Percentiles rank a stretch among this genome's conserved stretches.
Conservation (phyloP, 2,888 invertebrate species). For the Drosophila peninsularis region DNA sequence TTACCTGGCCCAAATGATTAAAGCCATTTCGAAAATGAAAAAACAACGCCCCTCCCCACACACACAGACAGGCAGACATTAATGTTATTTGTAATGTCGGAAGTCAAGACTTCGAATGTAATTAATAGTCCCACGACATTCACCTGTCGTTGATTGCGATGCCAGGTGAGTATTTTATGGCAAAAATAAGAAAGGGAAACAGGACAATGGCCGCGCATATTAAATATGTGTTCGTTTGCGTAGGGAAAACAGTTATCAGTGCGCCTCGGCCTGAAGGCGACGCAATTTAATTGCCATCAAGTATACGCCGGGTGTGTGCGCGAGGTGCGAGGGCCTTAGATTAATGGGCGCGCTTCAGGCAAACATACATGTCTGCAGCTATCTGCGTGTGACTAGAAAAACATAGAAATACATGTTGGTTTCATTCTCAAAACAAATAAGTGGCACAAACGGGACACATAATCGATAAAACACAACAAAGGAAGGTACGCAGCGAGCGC, state of each 20-base stretch:
- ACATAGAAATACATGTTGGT: constrained; percentile 11
- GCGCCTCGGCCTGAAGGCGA: neutral
- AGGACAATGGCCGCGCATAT: constrained; percentile 6
- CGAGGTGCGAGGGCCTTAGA: constrained; percentile 5
- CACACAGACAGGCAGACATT: neutral
- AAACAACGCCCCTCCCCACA: neutral
- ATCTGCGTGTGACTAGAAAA: neutral
- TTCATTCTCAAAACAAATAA: constrained; percentile 39
- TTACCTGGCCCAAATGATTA: neutral
- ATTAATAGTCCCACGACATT: constrained; percentile 48
- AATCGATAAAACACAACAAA: constrained; percentile 60
- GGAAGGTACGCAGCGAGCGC: neutral
- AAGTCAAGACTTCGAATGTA: constrained; percentile 11
- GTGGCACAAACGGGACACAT: constrained; percentile 33
- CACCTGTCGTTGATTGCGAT: constrained; percentile 48
- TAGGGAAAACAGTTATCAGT: constrained; percentile 7
- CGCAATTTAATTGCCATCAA: constrained; percentile 50
- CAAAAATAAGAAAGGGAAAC: neutral
- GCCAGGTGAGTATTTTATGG: constrained; percentile 8
- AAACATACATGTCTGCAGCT: neutral
- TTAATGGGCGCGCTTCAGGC: constrained; percentile 17
- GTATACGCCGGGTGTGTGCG: constrained; percentile 47
- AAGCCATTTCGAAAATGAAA: constrained; percentile 18
- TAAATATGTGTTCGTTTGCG: neutral
- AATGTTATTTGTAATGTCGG: constrained; percentile 19